Evolutionary conservation across 2,888 invertebrate genomes (phyloP).

Genomic region (Limnephilus rhombicus): DNA sequence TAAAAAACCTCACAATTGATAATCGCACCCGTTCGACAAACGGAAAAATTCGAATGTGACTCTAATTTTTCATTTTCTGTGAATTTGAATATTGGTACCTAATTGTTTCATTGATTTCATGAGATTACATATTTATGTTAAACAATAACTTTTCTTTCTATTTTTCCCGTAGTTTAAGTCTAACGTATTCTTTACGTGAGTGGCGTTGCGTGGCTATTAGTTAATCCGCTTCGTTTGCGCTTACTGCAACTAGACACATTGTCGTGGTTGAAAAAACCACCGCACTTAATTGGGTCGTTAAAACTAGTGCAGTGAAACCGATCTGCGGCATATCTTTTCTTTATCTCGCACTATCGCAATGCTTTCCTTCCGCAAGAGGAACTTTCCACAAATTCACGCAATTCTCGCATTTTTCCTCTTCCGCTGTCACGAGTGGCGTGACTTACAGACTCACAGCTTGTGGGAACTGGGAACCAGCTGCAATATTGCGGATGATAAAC

Average conservation of each 20-base stretch:
- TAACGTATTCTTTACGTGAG: neutral
- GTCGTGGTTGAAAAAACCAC: neutral
- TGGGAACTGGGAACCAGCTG: neutral
- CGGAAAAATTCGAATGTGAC: too few relatives aligned
- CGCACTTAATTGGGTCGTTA: constrained; percentile 40
- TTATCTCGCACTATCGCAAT: constrained; percentile 34
- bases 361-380: constrained; percentile 36
- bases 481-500: neutral
- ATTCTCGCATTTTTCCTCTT: constrained; percentile 48
- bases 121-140: too few relatives aligned
- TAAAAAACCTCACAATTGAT: too few relatives aligned
- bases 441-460: constrained; percentile 17
- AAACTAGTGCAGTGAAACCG: constrained; percentile 38
- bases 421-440: constrained; percentile 24
- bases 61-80: too few relatives aligned
- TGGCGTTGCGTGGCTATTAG: neutral
- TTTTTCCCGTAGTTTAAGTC: too few relatives aligned
- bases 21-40: too few relatives aligned
- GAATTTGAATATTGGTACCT: too few relatives aligned
- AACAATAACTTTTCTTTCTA: too few relatives aligned
- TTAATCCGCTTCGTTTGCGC: neutral
- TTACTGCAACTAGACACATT: neutral
- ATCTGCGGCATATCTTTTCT: constrained; percentile 6
- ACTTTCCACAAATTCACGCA: constrained; percentile 49
- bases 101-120: too few relatives aligned